These are phyloP conservation scores for Scomberomorus guttatus DNA, from an alignment of 2,797 vertebrate genomes.

Conservation along the genomic window DNA sequence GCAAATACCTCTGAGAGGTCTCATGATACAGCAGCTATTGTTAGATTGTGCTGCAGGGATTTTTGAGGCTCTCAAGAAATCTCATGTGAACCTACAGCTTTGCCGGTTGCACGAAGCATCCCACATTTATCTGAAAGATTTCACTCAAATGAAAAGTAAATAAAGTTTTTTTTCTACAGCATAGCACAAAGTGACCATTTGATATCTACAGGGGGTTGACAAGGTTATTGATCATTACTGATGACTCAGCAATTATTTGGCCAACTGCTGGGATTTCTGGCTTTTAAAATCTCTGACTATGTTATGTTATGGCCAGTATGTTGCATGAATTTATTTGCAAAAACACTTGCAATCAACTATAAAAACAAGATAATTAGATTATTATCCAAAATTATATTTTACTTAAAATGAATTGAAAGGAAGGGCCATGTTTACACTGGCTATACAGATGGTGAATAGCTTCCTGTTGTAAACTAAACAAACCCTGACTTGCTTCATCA, in stretches of 20 bases:
- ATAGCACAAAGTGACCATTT: neutral
- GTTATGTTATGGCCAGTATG: neutral
- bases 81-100: constrained; percentile 25
- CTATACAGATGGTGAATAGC: neutral
- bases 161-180: neutral
- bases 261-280: neutral
- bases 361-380: neutral
- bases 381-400: neutral
- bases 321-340: neutral
- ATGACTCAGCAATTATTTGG: constrained; percentile 25
- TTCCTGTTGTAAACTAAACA: neutral
- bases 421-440: neutral
- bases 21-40: constrained; percentile 67
- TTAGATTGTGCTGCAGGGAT: constrained; percentile 57
- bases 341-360: neutral
- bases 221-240: constrained; percentile 6
- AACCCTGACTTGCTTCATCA: neutral
- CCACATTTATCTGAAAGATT: neutral
- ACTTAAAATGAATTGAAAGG: neutral
- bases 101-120: neutral
- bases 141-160: neutral
- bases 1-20: constrained; percentile 55
- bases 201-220: neutral
- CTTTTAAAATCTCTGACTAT: constrained; percentile 9
- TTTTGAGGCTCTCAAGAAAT: constrained; percentile 37